These are phyloP conservation scores for Tyrophagus putrescentiae DNA, from an alignment of 1,140 invertebrate species.

Conservation along the genomic window DNA sequence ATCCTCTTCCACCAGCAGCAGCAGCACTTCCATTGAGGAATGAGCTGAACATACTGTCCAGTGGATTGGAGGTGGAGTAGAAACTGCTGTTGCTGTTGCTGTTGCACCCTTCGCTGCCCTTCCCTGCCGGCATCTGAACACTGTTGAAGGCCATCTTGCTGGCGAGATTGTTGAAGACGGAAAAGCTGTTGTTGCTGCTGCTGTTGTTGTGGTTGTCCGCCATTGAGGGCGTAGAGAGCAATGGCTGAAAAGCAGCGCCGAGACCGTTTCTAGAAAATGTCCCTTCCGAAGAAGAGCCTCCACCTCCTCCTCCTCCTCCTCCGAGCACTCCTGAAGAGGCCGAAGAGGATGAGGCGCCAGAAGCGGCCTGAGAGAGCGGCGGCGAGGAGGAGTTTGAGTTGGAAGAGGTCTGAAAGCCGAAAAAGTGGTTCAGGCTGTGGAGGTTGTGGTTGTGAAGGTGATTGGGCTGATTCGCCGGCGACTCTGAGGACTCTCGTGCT, in stretches of 20 bases:
- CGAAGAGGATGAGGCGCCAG: constrained; percentile 8
- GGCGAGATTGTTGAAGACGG: not conserved
- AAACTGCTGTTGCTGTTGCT: not conserved
- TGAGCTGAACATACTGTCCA: not conserved
- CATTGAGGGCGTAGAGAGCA: not conserved
- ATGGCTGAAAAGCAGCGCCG: not conserved
- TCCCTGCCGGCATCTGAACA: no score
- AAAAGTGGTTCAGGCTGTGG: no score
- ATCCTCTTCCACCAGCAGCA: no score
- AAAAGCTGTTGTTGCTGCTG: not conserved
- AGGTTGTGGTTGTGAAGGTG: no score
- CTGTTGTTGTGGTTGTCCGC: not conserved
- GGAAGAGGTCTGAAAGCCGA: constrained; percentile 4
- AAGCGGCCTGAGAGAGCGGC: constrained; percentile 9
- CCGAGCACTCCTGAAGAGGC: not conserved
- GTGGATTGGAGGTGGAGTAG: not conserved
- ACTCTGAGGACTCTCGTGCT: not conserved
- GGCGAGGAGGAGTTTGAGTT: constrained; percentile 15
- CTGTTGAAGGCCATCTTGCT: not conserved
- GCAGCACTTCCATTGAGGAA: no score
- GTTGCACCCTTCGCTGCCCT: no score
- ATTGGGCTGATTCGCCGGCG: no score
- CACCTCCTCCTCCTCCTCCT: not conserved
- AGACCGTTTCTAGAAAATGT: not conserved
- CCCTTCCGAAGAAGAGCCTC: not conserved